Evolutionary conservation across 2,888 invertebrate genomes (phyloP).

Genomic region (Eupithecia dodoneata): DNA sequence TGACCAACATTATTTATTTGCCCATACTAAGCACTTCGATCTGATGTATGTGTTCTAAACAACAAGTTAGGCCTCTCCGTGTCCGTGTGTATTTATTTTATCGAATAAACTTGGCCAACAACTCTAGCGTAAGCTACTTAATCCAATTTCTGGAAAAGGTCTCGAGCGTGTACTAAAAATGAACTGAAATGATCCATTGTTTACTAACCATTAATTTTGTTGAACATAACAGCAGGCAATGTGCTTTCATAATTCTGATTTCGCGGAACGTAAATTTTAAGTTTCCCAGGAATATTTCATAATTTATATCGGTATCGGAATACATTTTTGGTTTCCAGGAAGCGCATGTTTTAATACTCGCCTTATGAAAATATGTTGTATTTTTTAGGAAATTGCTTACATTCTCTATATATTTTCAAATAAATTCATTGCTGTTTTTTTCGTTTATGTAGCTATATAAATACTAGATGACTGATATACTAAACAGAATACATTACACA

Average conservation of each 20-base stretch:
- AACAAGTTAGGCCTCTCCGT: not conserved
- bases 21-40: not conserved
- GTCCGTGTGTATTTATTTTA: not conserved
- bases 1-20: not conserved
- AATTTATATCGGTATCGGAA: not conserved
- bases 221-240: conserved; percentile 9
- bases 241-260: conserved; percentile 18
- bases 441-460: not conserved
- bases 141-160: conserved; percentile 6
- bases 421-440: not conserved
- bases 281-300: conserved; percentile 8
- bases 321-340: not conserved
- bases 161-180: not conserved
- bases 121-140: not conserved
- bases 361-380: not conserved
- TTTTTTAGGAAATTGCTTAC: not conserved
- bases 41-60: not conserved
- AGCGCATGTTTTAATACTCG: not conserved
- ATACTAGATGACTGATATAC: too few species aligned
- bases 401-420: not conserved
- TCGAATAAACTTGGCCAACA: not conserved
- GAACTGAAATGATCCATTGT: conserved; percentile 12
- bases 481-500: too few species aligned
- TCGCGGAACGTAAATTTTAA: conserved; percentile 7
- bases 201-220: conserved; percentile 17